Percentiles rank a stretch among this genome's conserved stretches.
phyloP scores from a whole-genome alignment of 2,888 invertebrate species.

The Vanessa cardui region DNA sequence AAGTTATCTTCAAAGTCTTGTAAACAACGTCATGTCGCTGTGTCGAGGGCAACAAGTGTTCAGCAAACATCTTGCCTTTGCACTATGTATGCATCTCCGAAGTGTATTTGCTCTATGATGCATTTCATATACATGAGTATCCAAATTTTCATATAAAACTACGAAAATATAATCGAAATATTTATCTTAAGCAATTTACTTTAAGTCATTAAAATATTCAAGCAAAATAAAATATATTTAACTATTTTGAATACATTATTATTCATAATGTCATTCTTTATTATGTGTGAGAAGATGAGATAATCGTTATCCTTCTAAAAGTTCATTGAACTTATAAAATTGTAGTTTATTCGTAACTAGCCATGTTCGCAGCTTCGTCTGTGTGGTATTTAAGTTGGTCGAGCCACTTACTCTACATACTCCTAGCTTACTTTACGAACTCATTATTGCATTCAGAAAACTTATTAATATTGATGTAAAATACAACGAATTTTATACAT shows the following conservation, averaged over 20 bases:
- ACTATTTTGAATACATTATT: background rate
- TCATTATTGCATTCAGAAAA: too few species aligned
- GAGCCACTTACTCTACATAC: too few species aligned
- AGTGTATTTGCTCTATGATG: constrained; percentile 53
- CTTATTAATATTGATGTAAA: background rate
- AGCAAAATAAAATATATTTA: background rate
- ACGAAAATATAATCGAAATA: constrained; percentile 24
- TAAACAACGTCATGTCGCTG: constrained; percentile 50
- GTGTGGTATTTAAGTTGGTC: too few species aligned
- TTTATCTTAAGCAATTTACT: background rate
- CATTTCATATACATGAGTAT: constrained; percentile 34
- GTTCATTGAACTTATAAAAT: background rate
- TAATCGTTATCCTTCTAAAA: background rate
- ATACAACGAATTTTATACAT: background rate
- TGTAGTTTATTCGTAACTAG: background rate
- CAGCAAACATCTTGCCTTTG: constrained; percentile 44
- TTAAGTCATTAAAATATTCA: background rate
- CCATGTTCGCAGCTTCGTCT: too few species aligned
- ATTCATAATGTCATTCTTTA: background rate
- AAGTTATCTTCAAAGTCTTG: constrained; percentile 55
- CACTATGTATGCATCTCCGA: constrained; percentile 55
- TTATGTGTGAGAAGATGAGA: background rate
- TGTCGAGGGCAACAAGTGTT: constrained; percentile 53
- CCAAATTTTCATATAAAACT: constrained; percentile 22
- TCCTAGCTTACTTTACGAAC: too few species aligned